Percentiles rank a stretch among this genome's conserved stretches.
Conservation (phyloP, 2,113 vertebrate genomes). For the Rhodinocichla rosea region DNA sequence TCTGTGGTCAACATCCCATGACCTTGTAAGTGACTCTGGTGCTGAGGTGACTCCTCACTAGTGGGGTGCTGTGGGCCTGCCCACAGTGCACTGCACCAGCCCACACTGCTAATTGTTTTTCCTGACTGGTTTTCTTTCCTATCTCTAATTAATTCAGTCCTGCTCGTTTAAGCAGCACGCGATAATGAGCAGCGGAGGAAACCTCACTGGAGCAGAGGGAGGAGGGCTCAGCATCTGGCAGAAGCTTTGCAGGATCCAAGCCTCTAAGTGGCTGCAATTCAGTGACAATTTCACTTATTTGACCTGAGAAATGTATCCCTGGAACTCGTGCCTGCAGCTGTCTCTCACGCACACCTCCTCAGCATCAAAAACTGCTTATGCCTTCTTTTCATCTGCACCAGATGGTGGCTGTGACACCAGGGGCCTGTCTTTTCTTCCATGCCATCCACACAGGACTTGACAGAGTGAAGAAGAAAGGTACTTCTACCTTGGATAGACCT, state of each 20-base stretch:
- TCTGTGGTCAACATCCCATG: not conserved
- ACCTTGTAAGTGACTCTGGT: not conserved
- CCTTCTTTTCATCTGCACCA: conserved; percentile 25
- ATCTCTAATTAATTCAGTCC: not conserved
- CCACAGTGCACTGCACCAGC: not conserved
- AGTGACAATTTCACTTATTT: not conserved
- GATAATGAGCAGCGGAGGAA: not conserved
- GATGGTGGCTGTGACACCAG: conserved; percentile 14
- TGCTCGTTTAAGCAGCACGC: accelerated
- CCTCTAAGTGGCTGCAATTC: not conserved
- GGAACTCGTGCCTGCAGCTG: not conserved
- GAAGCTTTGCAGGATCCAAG: not conserved
- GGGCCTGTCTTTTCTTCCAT: conserved; percentile 1
- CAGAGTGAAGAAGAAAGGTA: conserved; percentile 28
- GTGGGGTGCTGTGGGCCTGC: not conserved
- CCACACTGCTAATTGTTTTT: not conserved
- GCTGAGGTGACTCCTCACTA: not conserved
- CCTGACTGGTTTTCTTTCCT: not conserved
- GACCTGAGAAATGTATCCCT: not conserved
- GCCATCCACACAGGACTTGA: conserved; percentile 19
- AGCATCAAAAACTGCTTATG: not conserved
- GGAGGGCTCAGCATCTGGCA: not conserved
- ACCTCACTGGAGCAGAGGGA: not conserved
- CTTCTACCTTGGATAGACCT: conserved; percentile 15
- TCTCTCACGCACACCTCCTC: not conserved